Evolutionary conservation across 1,140 invertebrate genomes (phyloP), one percentile per base, ranked within the genome.

Genomic region (Hylaeus volcanicus): DNA sequence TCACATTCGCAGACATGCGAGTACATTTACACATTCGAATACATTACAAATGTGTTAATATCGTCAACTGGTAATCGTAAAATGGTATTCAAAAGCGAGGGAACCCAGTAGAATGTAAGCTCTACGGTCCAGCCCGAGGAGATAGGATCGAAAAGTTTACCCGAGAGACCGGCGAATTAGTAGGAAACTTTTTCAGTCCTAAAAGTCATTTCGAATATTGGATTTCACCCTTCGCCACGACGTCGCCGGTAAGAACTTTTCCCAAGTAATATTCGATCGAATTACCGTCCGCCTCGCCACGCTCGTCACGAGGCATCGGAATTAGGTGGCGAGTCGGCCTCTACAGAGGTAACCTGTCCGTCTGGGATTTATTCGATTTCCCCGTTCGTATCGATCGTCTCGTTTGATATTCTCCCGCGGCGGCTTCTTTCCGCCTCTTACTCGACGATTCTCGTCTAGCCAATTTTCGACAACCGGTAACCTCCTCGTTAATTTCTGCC

Each of bases 191-290:
- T 64, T 79, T 74, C 70, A 60, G 55, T 53, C 70, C 41, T 74
- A 65, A 64, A 79, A 79, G 77, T 79, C 70, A 74, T 79, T 65
- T 64, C 70, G 77, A 79, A 79, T 79, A 74, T 79, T 79, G 61
- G 77, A 74, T 79, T 79, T 65, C 64, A 74, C 74, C 71, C 71
- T 55, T n/a, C 61, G 11, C 26, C 37, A 63, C 71, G 71, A 68
- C 63, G 48, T 56, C 14, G 15, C 69, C 51, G 61, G 51, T 43
- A 65, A 56, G 70, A 79, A 79, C 77, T 79, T 79, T 66, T 26
- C 5, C 53, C 48, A 66, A 74, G 77, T 73, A 79, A 79, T 79
- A 79, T 79, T 79, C 77, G 73, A 79, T 79, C 77, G 61, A 80
- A 80, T 80, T 74, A 80, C 48, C 48, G n/a, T 53, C 63, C 45